Evolutionary conservation across 2,113 vertebrate species (phyloP), one percentile per base, ranked within the genome.

Genomic region (Oreochromis spilurus): DNA sequence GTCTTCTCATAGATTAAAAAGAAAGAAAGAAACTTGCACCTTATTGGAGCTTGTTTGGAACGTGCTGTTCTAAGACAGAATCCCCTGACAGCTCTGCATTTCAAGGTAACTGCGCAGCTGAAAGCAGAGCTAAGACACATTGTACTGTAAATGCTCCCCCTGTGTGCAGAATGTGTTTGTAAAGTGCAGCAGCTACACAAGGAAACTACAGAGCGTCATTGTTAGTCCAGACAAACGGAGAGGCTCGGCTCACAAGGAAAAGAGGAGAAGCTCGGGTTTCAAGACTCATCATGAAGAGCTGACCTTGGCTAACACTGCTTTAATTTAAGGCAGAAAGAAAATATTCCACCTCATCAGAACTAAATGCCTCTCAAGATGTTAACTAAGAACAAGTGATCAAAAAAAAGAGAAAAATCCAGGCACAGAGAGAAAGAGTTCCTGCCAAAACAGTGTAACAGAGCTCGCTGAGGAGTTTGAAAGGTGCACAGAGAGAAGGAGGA

Each of bases 141-240:
- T 82, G 86, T 87, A 34, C 82, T 54, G 36, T 57, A 83, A 75
- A 88, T 67, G 84, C 36, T 82, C 62, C 45, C 58, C 29, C 67
- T 53, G 72, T 85, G 80, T 82, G 67, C 86, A 57, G 40, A 52
- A 21, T 62, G 87, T 34, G 78, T 86, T 75, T 54, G 53, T 53
- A 92, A 81, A 79, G 45, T 52, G 54, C 80, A 53, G 84, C 75
- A 55, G 81, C 87, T 90, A 78, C 38, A 79, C 79, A 62, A 88
- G 57, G 88, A 93, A 94, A 92, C 93, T 77, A 89, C 81, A 84
- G 87, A 81, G 80, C 62, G 88, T 89, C 85, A 89, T 87, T 88
- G 90, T 91, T 89, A 89, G 81, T 81, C 58, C 79, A 50, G 79
- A 89, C 26, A 92, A 84, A 90, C 40, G 60, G 14, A 12, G 57